Percentiles rank a stretch among this genome's conserved stretches.
These are phyloP conservation scores for Fistularia commersonii DNA, from an alignment of 2,797 vertebrate species.

Conservation along the genomic window DNA sequence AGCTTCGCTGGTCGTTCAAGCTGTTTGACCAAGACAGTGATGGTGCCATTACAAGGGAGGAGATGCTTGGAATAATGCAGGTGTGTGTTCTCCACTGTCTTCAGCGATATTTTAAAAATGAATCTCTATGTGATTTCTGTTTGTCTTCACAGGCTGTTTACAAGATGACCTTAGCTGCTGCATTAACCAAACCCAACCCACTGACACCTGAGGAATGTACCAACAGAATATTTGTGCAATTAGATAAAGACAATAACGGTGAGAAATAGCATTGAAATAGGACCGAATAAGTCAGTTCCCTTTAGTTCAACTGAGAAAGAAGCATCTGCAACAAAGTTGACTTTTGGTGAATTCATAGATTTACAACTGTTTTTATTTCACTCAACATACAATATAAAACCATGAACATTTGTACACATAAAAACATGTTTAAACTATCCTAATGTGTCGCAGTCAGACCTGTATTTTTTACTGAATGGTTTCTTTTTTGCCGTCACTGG, in stretches of 20 bases:
- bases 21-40: conserved; percentile 72
- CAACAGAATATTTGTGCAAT: conserved; percentile 72
- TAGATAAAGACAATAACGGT: conserved; percentile 81
- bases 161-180: conserved; percentile 71
- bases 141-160: conserved; percentile 60
- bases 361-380: no score
- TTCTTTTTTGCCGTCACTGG: not conserved
- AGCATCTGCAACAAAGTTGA: no score
- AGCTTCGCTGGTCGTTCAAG: conserved; percentile 75
- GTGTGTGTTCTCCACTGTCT: conserved; percentile 23
- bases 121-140: not conserved
- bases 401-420: no score
- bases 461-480: not conserved
- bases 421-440: no score
- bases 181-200: conserved; percentile 61
- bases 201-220: conserved; percentile 74
- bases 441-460: not conserved
- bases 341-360: no score
- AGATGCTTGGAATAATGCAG: conserved; percentile 78
- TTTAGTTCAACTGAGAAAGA: no score
- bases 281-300: no score
- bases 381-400: no score
- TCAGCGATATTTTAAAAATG: no score
- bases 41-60: conserved; percentile 57
- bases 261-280: conserved; percentile 18